Base-by-base conservation (phyloP, 2,888 invertebrate species). In the Epinotia ramella region DNA sequence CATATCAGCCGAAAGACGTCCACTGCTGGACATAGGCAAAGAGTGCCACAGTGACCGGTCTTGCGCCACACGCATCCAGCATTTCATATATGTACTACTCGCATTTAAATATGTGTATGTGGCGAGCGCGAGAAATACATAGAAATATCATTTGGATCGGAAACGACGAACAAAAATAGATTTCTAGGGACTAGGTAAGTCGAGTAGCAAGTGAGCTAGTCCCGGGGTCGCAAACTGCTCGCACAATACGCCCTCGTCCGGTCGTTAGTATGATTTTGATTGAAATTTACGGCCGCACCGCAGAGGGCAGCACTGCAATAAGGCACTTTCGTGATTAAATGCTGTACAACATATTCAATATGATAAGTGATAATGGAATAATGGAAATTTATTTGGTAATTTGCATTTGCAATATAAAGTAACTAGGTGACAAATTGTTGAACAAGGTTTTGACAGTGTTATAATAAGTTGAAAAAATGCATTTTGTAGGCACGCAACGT, bases 261-360 rank as follows among this genome's bases (percentile, higher is more conserved):
- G 91, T 87, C 86, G 88, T 88, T 90, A 89, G 86, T 85, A 90
- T 91, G 86, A 88, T 91, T 92, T 89, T 92, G 92, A 93, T 93
- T 92, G 90, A 92, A 92, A 94, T 94, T 91, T 94, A 94, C 87
- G 87, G 88, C 89, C 84, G 82, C 82, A 86, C 83, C 85, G 88
- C 86, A 88, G 88, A 91, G 91, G 89, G 88, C 85, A 84, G 84
- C 84, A 85, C 89, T 87, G 84, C 91, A 91, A 91, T 92, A 91
- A 89, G 91, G 88, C 93, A 92, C 91, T 93, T 89, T 88, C 80
- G 84, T 92, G 92, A 94, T 94, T 93, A 93, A 93, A 92, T 86
- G 87, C 72, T 57, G 28, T 60, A 80, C 79, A 70, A 79, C 78
- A 67, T 79, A 77, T 71, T 77, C 75, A 66, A 66, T 71, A 60